A percentile compares a stretch with the other conserved stretches of the same genome.
These are phyloP conservation scores for Mimas tiliae DNA, from an alignment of 2,888 invertebrate genomes.

Conservation along the genomic window DNA sequence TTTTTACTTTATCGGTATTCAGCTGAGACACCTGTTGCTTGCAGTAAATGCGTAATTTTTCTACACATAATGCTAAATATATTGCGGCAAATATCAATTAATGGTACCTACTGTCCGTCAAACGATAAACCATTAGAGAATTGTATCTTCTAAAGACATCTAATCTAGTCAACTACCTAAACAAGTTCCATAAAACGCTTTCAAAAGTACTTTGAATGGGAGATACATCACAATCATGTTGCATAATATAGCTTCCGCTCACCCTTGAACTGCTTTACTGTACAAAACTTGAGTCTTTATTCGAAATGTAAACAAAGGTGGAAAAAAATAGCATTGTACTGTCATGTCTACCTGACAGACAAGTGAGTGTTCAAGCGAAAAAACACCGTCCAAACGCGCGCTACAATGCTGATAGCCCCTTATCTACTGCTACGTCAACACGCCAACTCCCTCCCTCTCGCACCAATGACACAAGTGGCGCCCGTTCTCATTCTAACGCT, in stretches of 20 bases:
- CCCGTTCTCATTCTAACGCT: constrained; percentile 50
- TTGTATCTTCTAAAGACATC: too few relatives aligned
- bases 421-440: constrained; percentile 83
- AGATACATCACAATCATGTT: constrained; percentile 9
- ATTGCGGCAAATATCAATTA: too few relatives aligned
- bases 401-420: constrained; percentile 78
- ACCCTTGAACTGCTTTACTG: constrained; percentile 9
- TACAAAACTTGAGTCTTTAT: constrained; percentile 13
- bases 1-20: too few relatives aligned
- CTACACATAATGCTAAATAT: too few relatives aligned
- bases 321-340: constrained; percentile 10
- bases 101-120: too few relatives aligned
- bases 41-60: too few relatives aligned
- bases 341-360: constrained; percentile 23
- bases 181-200: not conserved
- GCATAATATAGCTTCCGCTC: constrained; percentile 4
- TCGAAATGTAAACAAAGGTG: constrained; percentile 20
- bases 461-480: constrained; percentile 44
- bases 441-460: constrained; percentile 63
- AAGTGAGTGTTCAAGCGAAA: constrained; percentile 56
- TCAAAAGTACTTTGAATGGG: not conserved
- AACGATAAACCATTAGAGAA: too few relatives aligned
- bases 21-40: too few relatives aligned
- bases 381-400: constrained; percentile 61
- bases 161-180: too few relatives aligned